Base-by-base conservation (phyloP, 2,888 invertebrate genomes). In the Plagodis pulveraria region DNA sequence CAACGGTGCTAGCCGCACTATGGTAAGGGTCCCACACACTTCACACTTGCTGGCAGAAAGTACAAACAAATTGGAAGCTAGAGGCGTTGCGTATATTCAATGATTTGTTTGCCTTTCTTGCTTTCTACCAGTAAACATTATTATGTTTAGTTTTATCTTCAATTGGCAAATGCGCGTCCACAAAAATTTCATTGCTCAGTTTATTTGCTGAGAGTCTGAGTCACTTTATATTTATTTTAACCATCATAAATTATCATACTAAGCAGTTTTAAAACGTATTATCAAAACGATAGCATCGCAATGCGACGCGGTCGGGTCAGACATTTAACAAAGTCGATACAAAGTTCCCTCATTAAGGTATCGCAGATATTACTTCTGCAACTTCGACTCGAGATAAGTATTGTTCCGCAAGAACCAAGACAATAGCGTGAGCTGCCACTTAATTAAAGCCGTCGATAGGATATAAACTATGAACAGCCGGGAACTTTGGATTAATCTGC, bases 341-440 rank as follows among this genome's bases (percentile, higher is more conserved):
- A 85, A 91, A 91, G 88, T 91, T 91, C 86, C 80, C 90, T 91
- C 91, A 90, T 91, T 91, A 91, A 89, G 89, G 88, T 89, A 91
- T 88, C 87, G 87, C 75, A 81, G 89, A 88, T 91, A 91, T 91
- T 88, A 89, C 87, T 90, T 91, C 81, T 86, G 84, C 83, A 87
- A 90, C 84, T 91, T 88, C 72, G 80, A 76, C 84, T 83, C 77
- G 77, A 86, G 89, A 89, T 89, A 90, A 90, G 89, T 89, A 89
- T 89, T 90, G 89, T 91, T 90, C 84, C 80, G 72, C 84, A 83
- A 89, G 84, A 86, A 76, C 77, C 83, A 82, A 87, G 85, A 89
- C 88, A 90, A 88, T 86, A 86, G 87, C 86, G 86, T 84, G 86
- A 84, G 83, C 86, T 84, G 83, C 87, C 84, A 86, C 87, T 89